Base-by-base conservation (phyloP, 1,140 invertebrate species). In the Dinothrombium tinctorium region DNA sequence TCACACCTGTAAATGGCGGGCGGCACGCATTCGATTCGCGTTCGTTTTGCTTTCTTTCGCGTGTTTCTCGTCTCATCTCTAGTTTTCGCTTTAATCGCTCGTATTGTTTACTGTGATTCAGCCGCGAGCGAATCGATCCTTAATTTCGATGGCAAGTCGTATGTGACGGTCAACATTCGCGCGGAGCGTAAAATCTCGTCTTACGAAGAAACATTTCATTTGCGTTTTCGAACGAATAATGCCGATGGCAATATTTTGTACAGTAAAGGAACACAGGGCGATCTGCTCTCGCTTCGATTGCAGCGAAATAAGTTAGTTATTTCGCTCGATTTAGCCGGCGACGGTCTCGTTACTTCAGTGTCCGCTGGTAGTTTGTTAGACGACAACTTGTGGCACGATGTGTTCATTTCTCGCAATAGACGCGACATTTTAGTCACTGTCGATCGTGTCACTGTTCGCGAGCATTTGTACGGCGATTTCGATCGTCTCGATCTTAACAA, bases 341-440 rank as follows among this genome's bases (percentile, higher is more conserved):
- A 45, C 36, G 69, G 71, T 29, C 62, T 73, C 9, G 69, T 74
- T 51, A 83, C 79, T 0, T 81, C 76, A 35, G 57, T 89, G 9
- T 77, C 79, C 0, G 78, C 84, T 29, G 89, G 89, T 36, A 90
- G 83, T 59, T 61, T 96, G 40, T 57, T 98, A 23, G 90, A 96
- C 57, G 87, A 98, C 56, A 87, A 90, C 57, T 74, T 90, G 54
- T 96, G 89, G 87, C 89, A 96, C 55, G 87, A 95, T 57, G 81
- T 95, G 23, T 69, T 82, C 8, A 76, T 95, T 35, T 76, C 73
- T 0, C 62, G 89, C 24, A 75, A 81, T 50, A 61, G 73, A 24
- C 71, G 74, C 37, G 73, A 83, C 49, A 68, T 94, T 29, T 66
- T 75, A 12, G 78, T 95, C 52, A 84, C 80, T 0, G 86, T 95